Conservation (phyloP, 2,113 vertebrate genomes). For the Indicator indicator region DNA sequence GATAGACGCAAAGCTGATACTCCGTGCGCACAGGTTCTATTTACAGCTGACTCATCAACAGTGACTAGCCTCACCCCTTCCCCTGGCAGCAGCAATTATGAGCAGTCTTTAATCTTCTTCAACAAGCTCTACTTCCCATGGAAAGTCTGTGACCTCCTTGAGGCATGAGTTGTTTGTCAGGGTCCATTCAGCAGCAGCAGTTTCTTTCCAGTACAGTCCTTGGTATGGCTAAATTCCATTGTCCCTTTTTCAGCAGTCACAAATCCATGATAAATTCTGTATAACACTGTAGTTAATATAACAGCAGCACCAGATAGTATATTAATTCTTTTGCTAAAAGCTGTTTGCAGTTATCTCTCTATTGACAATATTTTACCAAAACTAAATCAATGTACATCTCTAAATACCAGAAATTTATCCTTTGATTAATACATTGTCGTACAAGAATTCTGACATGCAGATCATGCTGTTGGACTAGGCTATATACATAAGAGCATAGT, state of each 20-base stretch:
- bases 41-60: slow-evolving; percentile 79
- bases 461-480: slow-evolving; percentile 75
- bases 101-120: slow-evolving; percentile 61
- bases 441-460: slow-evolving; percentile 81
- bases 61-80: slow-evolving; percentile 54
- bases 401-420: slow-evolving; percentile 82
- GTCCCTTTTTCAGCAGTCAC: slow-evolving; percentile 82
- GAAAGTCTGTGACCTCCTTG: slow-evolving; percentile 67
- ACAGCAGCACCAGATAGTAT: slow-evolving; percentile 85
- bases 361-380: slow-evolving; percentile 78
- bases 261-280: slow-evolving; percentile 85
- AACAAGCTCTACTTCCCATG: slow-evolving; percentile 47
- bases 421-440: slow-evolving; percentile 76
- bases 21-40: slow-evolving; percentile 80
- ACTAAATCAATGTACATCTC: slow-evolving; percentile 81
- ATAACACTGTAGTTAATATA: slow-evolving; percentile 86
- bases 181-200: slow-evolving; percentile 79
- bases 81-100: slow-evolving; percentile 62
- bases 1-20: slow-evolving; percentile 73
- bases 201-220: slow-evolving; percentile 81
- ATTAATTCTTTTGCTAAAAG: slow-evolving; percentile 83
- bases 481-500: slow-evolving; percentile 69
- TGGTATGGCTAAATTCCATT: slow-evolving; percentile 83
- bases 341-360: slow-evolving; percentile 76
- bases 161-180: slow-evolving; percentile 65